Percentiles rank a stretch among this genome's conserved stretches.
These are phyloP conservation scores for Parapsyche elsis DNA, from an alignment of 1,140 invertebrate species.

Conservation along the genomic window DNA sequence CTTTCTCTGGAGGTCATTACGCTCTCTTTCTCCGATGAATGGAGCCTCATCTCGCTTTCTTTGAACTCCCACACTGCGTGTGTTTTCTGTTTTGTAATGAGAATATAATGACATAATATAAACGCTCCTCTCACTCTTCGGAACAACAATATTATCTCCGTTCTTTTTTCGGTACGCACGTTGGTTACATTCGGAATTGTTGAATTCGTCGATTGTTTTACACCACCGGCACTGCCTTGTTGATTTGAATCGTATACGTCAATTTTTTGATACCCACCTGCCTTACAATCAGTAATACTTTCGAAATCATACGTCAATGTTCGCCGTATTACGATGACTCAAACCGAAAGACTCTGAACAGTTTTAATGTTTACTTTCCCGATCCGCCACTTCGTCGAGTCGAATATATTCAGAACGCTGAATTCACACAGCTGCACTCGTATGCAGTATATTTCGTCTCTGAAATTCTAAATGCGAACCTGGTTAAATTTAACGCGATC, in stretches of 20 bases:
- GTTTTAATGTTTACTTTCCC: neutral
- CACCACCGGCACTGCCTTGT: too few species aligned
- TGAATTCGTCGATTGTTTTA: too few species aligned
- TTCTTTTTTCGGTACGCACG: neutral
- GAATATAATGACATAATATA: slow-evolving; percentile 39
- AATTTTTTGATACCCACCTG: too few species aligned
- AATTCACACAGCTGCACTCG: neutral
- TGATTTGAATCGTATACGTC: too few species aligned
- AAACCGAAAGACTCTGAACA: neutral
- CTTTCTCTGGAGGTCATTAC: slow-evolving; percentile 30
- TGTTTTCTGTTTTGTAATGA: slow-evolving; percentile 31
- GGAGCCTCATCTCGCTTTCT: slow-evolving; percentile 23
- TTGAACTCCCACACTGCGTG: neutral
- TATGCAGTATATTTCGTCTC: slow-evolving; percentile 1
- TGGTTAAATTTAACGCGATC: slow-evolving; percentile 14
- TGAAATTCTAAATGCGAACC: neutral
- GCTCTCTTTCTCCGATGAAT: slow-evolving; percentile 39
- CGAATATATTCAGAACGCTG: neutral
- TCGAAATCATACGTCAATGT: neutral
- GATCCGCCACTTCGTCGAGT: neutral
- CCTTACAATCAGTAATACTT: neutral
- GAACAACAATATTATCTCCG: neutral
- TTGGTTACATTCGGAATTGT: neutral
- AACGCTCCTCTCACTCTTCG: slow-evolving; percentile 2
- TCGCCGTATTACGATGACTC: neutral